Evolutionary conservation across 2,113 vertebrate genomes (phyloP).

Genomic region (Zootoca vivipara): DNA sequence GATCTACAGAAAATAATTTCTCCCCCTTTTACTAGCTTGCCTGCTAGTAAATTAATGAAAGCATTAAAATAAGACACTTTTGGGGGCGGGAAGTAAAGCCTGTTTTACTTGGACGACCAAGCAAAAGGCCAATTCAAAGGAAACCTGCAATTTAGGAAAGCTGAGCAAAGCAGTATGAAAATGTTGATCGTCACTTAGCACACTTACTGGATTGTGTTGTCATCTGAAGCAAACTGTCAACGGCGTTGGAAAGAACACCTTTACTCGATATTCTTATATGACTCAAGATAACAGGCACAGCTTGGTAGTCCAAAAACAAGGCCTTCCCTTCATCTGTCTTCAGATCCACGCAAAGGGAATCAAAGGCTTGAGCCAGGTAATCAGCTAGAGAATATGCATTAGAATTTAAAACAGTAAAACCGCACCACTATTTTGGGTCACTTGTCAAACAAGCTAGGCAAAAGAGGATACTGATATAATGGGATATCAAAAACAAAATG

Average conservation of each 20-base stretch:
- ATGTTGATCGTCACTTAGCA: background rate
- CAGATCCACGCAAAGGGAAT: constrained; percentile 79
- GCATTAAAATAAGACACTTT: background rate
- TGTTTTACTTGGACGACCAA: background rate
- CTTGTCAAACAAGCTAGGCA: background rate
- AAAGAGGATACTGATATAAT: background rate
- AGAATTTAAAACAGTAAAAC: constrained; percentile 37
- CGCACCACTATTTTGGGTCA: background rate
- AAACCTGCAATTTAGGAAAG: background rate
- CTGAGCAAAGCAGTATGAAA: background rate
- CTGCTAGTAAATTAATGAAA: background rate
- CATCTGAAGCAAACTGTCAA: constrained; percentile 88
- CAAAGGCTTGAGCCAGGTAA: constrained; percentile 83
- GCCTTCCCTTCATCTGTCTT: constrained; percentile 82
- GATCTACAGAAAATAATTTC: background rate
- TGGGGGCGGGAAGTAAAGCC: too few relatives aligned
- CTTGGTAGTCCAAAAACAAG: constrained; percentile 85
- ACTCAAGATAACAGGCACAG: constrained; percentile 76
- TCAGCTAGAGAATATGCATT: constrained; percentile 79
- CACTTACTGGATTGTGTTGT: constrained; percentile 83
- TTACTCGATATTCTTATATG: constrained; percentile 77
- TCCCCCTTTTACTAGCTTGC: background rate
- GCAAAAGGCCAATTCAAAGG: background rate
- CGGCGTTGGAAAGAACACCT: constrained; percentile 75
- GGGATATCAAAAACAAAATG: background rate